A percentile compares a stretch with the other conserved stretches of the same genome.
These are phyloP conservation scores for Meloe dianella DNA, from an alignment of 2,888 invertebrate genomes.

Conservation along the genomic window DNA sequence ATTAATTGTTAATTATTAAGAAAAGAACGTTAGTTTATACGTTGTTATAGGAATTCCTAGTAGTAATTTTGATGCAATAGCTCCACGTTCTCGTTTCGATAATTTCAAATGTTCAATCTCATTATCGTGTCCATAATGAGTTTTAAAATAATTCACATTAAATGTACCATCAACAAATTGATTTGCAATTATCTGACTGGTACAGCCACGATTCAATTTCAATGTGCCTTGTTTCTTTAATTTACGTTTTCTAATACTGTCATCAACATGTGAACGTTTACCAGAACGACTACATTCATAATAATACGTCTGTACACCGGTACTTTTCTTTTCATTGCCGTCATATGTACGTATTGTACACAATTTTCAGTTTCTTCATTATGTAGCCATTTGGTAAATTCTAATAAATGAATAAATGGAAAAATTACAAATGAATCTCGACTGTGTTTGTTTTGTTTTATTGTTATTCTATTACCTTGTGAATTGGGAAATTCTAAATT, in stretches of 20 bases:
- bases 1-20: background rate
- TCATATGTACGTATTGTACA: slow-evolving; percentile 27
- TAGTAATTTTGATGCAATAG: slow-evolving; percentile 30
- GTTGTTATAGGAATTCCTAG: slow-evolving; percentile 22
- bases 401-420: background rate
- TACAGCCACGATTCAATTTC: slow-evolving; percentile 29
- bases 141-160: slow-evolving; percentile 34
- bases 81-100: slow-evolving; percentile 28
- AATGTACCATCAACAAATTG: slow-evolving; percentile 19
- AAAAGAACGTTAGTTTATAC: slow-evolving; percentile 1
- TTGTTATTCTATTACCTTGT: slow-evolving; percentile 17
- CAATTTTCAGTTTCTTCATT: slow-evolving; percentile 26
- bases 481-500: slow-evolving; percentile 29
- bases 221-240: slow-evolving; percentile 18
- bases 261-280: slow-evolving; percentile 19
- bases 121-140: slow-evolving; percentile 30
- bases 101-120: slow-evolving; percentile 30
- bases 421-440: background rate
- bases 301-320: slow-evolving; percentile 25
- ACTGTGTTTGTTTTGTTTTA: background rate
- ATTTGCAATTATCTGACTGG: slow-evolving; percentile 29
- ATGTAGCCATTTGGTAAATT: slow-evolving; percentile 28
- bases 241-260: slow-evolving; percentile 20
- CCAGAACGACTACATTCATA: slow-evolving; percentile 28
- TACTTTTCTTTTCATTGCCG: slow-evolving; percentile 25